These are phyloP conservation scores for Chymomyza costata DNA, from an alignment of 1,140 invertebrate species.

Conservation along the genomic window DNA sequence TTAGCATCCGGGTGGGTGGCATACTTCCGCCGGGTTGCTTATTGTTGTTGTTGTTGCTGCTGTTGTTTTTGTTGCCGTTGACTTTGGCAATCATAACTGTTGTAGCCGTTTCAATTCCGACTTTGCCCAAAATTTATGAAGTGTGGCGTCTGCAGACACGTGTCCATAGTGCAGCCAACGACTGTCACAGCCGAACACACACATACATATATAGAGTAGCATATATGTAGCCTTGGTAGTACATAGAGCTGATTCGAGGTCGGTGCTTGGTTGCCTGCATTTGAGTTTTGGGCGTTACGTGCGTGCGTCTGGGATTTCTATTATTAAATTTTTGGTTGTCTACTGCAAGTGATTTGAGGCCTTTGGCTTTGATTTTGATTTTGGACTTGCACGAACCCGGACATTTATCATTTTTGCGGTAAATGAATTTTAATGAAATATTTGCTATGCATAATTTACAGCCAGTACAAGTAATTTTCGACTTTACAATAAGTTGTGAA, in stretches of 20 bases:
- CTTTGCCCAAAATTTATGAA: constrained; percentile 64
- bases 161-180: constrained; percentile 2
- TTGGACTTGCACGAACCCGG: background rate
- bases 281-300: constrained; percentile 54
- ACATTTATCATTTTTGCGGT: constrained; percentile 63
- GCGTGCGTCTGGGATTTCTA: constrained; percentile 33
- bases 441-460: constrained; percentile 56
- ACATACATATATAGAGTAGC: background rate
- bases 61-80: constrained; percentile 35
- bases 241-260: background rate
- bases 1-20: constrained; percentile 48
- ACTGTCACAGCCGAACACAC: background rate
- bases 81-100: constrained; percentile 74
- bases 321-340: constrained; percentile 37
- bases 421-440: constrained; percentile 67
- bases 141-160: constrained; percentile 57
- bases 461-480: background rate
- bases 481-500: background rate
- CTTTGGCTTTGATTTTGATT: constrained; percentile 62
- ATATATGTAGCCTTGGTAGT: background rate
- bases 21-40: constrained; percentile 44
- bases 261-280: constrained; percentile 42
- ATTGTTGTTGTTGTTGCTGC: constrained; percentile 21
- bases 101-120: constrained; percentile 39
- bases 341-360: constrained; percentile 57